Evolutionary conservation across 2,113 vertebrate genomes (phyloP).

Genomic region (Proterorhinus semilunaris): DNA sequence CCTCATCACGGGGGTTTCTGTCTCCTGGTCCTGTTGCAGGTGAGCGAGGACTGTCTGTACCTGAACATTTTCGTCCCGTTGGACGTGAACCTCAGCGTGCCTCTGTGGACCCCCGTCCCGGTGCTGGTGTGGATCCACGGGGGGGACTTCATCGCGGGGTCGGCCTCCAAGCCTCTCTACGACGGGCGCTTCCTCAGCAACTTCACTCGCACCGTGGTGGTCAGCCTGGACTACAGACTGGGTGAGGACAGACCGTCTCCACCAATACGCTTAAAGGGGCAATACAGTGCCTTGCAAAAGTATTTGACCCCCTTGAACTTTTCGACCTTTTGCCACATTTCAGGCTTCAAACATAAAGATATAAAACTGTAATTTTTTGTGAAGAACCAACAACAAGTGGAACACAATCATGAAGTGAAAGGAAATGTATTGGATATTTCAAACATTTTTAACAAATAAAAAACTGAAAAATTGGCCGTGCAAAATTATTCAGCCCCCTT

Average conservation of each 20-base stretch:
- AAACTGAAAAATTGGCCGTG: no score
- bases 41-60: constrained; percentile 80
- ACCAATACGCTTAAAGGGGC: not conserved
- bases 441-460: no score
- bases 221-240: constrained; percentile 75
- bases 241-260: constrained; percentile 53
- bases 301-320: no score
- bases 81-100: constrained; percentile 59
- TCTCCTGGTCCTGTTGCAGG: constrained; percentile 41
- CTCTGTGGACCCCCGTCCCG: constrained; percentile 53
- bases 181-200: constrained; percentile 79
- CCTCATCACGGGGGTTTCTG: no score
- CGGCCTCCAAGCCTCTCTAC: constrained; percentile 77
- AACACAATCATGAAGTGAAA: no score
- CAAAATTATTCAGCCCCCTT: no score
- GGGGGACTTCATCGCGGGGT: constrained; percentile 77
- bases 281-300: no score
- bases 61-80: constrained; percentile 76
- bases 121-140: constrained; percentile 82
- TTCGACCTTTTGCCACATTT: no score
- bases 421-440: no score
- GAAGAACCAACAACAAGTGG: no score
- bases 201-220: constrained; percentile 72
- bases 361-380: no score
- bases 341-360: no score